A percentile compares a stretch with the other conserved stretches of the same genome.
Evolutionary conservation across 1,140 invertebrate species (phyloP).

Genomic region (Scaptomyza graminum): DNA sequence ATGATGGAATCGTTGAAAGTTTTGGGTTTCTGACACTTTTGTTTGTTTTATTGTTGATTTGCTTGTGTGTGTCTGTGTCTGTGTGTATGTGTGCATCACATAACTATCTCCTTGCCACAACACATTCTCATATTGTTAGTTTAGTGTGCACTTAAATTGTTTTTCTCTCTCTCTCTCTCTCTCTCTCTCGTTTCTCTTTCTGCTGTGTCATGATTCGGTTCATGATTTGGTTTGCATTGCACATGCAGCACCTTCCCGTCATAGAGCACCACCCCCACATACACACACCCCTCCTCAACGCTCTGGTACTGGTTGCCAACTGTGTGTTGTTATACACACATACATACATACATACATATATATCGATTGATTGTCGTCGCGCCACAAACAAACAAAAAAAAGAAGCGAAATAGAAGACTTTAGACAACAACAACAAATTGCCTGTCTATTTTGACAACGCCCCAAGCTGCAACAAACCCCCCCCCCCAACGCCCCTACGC

Average conservation of each 20-base stretch:
- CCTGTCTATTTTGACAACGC: slow-evolving; percentile 55
- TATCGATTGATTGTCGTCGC: slow-evolving; percentile 38
- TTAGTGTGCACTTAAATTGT: no score
- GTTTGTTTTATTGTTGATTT: neutral
- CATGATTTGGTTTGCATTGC: slow-evolving; percentile 17
- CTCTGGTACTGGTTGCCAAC: slow-evolving; percentile 33
- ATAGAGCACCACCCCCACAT: neutral
- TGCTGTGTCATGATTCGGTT: slow-evolving; percentile 3
- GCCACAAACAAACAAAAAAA: slow-evolving; percentile 41
- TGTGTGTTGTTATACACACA: slow-evolving; percentile 1
- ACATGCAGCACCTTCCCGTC: neutral
- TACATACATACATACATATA: neutral
- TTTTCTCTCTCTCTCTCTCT: neutral
- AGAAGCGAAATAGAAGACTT: slow-evolving; percentile 24
- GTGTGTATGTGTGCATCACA: no score
- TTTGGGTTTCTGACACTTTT: neutral
- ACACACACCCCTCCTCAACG: neutral
- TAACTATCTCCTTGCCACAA: neutral
- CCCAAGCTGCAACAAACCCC: slow-evolving; percentile 19
- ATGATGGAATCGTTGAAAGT: neutral
- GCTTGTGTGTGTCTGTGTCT: no score
- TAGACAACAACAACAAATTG: slow-evolving; percentile 41
- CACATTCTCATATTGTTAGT: no score
- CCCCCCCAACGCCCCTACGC: neutral
- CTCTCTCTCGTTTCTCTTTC: slow-evolving; percentile 10